Conservation (phyloP, 2,113 vertebrate genomes). For the Scartelaos histophorus region DNA sequence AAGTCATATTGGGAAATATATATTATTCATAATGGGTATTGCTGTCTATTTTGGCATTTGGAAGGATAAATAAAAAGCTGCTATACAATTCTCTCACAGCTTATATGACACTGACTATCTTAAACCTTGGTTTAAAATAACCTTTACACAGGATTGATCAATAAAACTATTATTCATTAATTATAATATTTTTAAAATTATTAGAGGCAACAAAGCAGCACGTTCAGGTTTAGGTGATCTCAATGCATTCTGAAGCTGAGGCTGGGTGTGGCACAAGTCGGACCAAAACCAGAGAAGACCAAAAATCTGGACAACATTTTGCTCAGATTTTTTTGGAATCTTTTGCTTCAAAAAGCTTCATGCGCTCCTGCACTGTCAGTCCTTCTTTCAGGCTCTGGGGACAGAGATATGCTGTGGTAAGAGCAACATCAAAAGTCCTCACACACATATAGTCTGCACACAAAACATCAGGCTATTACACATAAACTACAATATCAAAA, state of each 20-base stretch:
- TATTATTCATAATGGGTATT: constrained; percentile 65
- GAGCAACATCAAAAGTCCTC: neutral
- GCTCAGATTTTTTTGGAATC: constrained; percentile 91
- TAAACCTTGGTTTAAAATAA: constrained; percentile 36
- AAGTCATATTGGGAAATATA: constrained; percentile 66
- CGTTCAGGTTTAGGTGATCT: constrained; percentile 31
- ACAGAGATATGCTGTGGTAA: constrained; percentile 1
- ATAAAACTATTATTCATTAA: constrained; percentile 26
- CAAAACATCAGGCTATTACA: neutral
- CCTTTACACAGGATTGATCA: constrained; percentile 31
- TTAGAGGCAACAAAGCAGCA: constrained; percentile 43
- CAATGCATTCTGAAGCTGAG: constrained; percentile 26
- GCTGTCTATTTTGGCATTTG: constrained; percentile 66
- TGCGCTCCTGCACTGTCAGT: constrained; percentile 93
- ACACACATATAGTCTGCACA: neutral
- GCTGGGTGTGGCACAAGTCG: constrained; percentile 19
- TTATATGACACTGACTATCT: constrained; percentile 41
- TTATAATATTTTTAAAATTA: constrained; percentile 17
- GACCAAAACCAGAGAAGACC: constrained; percentile 39
- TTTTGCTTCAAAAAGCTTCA: constrained; percentile 98
- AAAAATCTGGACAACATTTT: constrained; percentile 9
- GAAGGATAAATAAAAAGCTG: constrained; percentile 47
- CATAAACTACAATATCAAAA: neutral
- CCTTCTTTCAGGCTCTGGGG: constrained; percentile 96
- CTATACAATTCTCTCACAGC: constrained; percentile 47